phyloP scores from a whole-genome alignment of 2,888 invertebrate genomes.

The Brachynemurus nebulosus region DNA sequence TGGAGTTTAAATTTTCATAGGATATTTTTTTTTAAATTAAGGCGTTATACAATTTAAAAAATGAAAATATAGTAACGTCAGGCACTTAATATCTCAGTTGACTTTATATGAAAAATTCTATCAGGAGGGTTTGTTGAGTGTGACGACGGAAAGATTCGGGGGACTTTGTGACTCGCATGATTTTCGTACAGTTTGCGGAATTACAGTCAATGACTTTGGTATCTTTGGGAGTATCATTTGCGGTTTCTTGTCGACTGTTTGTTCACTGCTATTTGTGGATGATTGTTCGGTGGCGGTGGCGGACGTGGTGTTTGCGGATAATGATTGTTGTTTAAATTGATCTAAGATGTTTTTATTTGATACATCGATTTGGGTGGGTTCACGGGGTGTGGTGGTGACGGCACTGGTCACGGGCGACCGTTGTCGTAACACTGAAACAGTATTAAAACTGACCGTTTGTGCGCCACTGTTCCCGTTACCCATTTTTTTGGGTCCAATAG shows the following conservation, averaged over 20 bases:
- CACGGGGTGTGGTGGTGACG: constrained; percentile 6
- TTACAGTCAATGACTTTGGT: constrained; percentile 68
- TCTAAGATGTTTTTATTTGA: constrained; percentile 14
- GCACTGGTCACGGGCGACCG: constrained; percentile 11
- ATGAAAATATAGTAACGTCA: constrained; percentile 2
- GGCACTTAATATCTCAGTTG: constrained; percentile 11
- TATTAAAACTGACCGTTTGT: background rate
- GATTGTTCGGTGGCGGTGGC: constrained; percentile 11
- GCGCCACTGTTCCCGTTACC: background rate
- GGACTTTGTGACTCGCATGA: constrained; percentile 17
- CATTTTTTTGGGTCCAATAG: background rate
- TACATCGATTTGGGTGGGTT: constrained; percentile 6
- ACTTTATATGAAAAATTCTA: constrained; percentile 1
- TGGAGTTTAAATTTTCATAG: too few relatives aligned
- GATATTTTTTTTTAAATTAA: too few relatives aligned
- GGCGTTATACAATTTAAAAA: too few relatives aligned
- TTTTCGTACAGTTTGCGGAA: constrained; percentile 46
- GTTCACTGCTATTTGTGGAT: constrained; percentile 7
- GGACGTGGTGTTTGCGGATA: constrained; percentile 4
- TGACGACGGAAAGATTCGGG: constrained; percentile 4
- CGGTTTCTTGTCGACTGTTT: constrained; percentile 24
- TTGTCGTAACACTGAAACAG: constrained; percentile 13
- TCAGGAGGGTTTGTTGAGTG: constrained; percentile 8
- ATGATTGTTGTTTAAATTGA: constrained; percentile 5
- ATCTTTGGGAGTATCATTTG: constrained; percentile 56